Conservation (phyloP, 2,888 invertebrate genomes). For the Tiliacea citrago region DNA sequence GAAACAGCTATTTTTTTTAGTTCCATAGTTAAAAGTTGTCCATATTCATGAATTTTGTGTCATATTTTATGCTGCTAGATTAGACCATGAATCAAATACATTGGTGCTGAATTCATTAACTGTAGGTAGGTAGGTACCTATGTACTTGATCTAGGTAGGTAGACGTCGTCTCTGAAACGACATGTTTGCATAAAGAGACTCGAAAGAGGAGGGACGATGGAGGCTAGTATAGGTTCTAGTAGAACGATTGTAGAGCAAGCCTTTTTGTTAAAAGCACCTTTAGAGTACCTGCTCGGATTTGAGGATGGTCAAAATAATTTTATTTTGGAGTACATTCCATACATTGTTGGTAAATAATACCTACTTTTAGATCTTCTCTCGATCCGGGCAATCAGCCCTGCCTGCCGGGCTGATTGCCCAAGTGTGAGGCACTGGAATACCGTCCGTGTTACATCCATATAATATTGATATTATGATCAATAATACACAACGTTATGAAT, state of each 20-base stretch:
- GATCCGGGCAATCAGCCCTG: too few species aligned
- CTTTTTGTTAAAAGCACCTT: not conserved
- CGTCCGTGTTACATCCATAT: too few species aligned
- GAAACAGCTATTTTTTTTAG: too few species aligned
- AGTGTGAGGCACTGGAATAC: too few species aligned
- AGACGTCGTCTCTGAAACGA: conserved; percentile 7
- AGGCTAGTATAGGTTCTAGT: conserved; percentile 1
- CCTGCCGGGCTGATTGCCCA: too few species aligned
- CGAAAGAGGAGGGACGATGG: conserved; percentile 38
- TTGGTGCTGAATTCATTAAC: conserved; percentile 5
- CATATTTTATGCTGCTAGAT: too few species aligned
- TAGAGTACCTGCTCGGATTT: not conserved
- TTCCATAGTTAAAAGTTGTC: too few species aligned
- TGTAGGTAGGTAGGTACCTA: conserved; percentile 9
- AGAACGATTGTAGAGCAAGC: not conserved
- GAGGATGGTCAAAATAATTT: not conserved
- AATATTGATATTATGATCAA: too few species aligned
- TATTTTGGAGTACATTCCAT: too few species aligned
- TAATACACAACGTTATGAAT: not conserved
- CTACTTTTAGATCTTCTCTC: too few species aligned
- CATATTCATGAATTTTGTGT: too few species aligned
- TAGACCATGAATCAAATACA: not conserved
- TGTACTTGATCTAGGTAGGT: conserved; percentile 8
- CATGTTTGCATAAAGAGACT: conserved; percentile 59
- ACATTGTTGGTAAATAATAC: too few species aligned